A percentile compares a stretch with the other conserved stretches of the same genome.
phyloP scores from a whole-genome alignment of 2,797 vertebrate species.

The Microcaecilia unicolor region DNA sequence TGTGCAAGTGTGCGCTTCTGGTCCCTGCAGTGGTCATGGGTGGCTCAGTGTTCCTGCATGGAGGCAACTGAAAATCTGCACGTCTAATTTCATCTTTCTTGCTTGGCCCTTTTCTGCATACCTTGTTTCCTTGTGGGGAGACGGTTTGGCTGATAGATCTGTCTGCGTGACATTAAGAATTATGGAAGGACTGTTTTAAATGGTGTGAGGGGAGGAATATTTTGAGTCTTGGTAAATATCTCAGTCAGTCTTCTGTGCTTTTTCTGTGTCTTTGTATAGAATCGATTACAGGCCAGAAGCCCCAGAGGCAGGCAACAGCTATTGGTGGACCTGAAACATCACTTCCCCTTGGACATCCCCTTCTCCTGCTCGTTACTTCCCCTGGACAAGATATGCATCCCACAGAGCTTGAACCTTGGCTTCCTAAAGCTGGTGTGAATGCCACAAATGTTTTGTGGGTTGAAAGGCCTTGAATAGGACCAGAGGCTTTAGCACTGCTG shows the following conservation, averaged over 20 bases:
- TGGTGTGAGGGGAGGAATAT: no score
- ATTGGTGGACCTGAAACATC: constrained; percentile 55
- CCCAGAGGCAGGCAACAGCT: constrained; percentile 44
- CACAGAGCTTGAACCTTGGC: constrained; percentile 54
- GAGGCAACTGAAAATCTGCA: not conserved
- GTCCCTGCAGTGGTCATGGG: fast-evolving
- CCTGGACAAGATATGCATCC: constrained; percentile 53
- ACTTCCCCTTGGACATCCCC: constrained; percentile 67
- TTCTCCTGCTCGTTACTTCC: constrained; percentile 24
- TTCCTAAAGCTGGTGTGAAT: constrained; percentile 52
- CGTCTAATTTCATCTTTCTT: not conserved
- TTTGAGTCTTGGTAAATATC: no score
- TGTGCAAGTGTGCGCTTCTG: constrained; percentile 46
- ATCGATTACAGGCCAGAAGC: not conserved
- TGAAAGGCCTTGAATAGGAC: no score
- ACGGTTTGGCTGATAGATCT: no score
- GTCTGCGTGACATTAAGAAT: no score
- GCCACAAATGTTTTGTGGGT: no score
- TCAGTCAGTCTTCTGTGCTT: fast-evolving
- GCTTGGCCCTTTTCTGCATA: no score
- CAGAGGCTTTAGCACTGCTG: no score
- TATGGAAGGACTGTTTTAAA: no score
- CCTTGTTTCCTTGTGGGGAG: no score
- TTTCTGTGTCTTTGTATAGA: constrained; percentile 6
- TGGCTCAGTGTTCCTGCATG: no score